phyloP scores from a whole-genome alignment of 1,140 invertebrate species.

The Acromyrmex charruanus region DNA sequence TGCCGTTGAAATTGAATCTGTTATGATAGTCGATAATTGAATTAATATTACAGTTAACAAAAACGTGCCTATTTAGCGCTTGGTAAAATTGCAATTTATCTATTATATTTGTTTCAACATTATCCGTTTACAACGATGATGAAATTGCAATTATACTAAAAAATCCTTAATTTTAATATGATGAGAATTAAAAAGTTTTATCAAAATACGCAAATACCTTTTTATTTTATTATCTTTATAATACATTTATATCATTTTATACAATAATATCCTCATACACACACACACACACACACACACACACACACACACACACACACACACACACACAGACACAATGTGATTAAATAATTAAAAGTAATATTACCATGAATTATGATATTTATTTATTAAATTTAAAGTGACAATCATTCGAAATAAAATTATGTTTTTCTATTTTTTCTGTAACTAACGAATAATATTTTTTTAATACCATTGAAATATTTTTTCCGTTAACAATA shows the following conservation, averaged over 20 bases:
- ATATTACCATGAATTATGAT: not conserved
- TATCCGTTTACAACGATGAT: not conserved
- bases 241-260: not conserved
- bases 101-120: too few relatives aligned
- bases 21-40: not conserved
- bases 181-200: not conserved
- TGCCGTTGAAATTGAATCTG: not conserved
- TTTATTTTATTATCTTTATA: not conserved
- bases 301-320: too few relatives aligned
- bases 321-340: not conserved
- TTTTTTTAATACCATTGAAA: not conserved
- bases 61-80: not conserved
- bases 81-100: not conserved
- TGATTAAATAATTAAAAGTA: not conserved
- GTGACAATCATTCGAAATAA: not conserved
- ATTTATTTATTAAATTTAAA: slow-evolving; percentile 12
- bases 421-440: not conserved
- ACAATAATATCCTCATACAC: not conserved
- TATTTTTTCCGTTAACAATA: not conserved
- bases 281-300: too few relatives aligned
- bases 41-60: not conserved
- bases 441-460: not conserved
- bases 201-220: not conserved
- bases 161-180: not conserved
- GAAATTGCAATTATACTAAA: not conserved